These are phyloP conservation scores for Brenthis daphne DNA, from an alignment of 2,888 invertebrate species.

Conservation along the genomic window DNA sequence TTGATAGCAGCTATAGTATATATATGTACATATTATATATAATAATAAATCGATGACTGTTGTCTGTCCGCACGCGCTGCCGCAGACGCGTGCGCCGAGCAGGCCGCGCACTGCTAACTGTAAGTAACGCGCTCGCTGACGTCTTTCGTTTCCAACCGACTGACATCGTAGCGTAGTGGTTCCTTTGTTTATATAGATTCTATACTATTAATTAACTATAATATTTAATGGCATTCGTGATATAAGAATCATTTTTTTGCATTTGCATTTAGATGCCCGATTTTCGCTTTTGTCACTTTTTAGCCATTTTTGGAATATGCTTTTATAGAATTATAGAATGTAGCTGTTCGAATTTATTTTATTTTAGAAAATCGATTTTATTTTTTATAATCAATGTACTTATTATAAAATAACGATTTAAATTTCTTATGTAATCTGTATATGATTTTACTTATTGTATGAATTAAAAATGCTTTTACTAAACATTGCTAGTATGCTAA, in stretches of 20 bases:
- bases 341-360: background rate
- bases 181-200: too few relatives aligned
- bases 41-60: constrained; percentile 45
- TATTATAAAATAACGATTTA: too few relatives aligned
- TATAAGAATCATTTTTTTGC: background rate
- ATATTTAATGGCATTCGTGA: background rate
- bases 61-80: constrained; percentile 60
- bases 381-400: background rate
- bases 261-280: background rate
- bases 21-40: constrained; percentile 36
- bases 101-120: constrained; percentile 62
- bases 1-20: constrained; percentile 61
- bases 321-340: constrained; percentile 5
- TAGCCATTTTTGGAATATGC: background rate
- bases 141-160: constrained; percentile 62
- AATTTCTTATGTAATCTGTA: too few relatives aligned
- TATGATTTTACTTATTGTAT: too few relatives aligned
- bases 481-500: too few relatives aligned
- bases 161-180: constrained; percentile 42
- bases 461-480: too few relatives aligned
- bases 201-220: too few relatives aligned
- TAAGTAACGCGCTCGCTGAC: constrained; percentile 64
- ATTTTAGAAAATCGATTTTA: background rate
- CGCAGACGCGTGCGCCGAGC: constrained; percentile 66
- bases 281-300: constrained; percentile 1